Conservation (phyloP, 2,888 invertebrate genomes). For the Polyommatus iphigenia region DNA sequence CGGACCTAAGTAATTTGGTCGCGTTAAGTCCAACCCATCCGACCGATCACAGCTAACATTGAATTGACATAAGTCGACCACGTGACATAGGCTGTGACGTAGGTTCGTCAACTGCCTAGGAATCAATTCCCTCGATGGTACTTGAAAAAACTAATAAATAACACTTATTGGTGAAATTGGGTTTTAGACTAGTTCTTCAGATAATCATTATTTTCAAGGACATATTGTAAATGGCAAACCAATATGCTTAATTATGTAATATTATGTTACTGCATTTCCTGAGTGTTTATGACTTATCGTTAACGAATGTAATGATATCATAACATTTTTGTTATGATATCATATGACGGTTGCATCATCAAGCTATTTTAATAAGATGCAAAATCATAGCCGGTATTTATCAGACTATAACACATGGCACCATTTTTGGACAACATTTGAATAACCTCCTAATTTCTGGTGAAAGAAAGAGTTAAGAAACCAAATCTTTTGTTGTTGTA, state of each 20-base stretch:
- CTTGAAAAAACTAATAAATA: not conserved
- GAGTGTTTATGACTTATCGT: not conserved
- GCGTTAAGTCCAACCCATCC: no score
- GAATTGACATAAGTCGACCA: no score
- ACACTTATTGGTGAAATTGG: not conserved
- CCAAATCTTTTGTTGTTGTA: not conserved
- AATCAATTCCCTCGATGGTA: no score
- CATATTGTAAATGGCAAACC: not conserved
- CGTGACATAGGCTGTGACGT: no score
- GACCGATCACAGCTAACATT: no score
- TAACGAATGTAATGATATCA: not conserved
- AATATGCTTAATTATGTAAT: not conserved
- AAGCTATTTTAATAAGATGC: constrained; percentile 1
- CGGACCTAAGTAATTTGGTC: no score
- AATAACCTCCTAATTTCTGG: not conserved
- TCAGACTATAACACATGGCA: not conserved
- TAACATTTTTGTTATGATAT: not conserved
- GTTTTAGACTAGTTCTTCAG: not conserved
- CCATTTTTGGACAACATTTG: not conserved
- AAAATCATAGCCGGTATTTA: not conserved
- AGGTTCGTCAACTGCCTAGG: no score
- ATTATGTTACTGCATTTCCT: not conserved
- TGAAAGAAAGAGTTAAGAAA: not conserved
- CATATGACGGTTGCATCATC: constrained; percentile 5
- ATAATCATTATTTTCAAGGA: not conserved